Evolutionary conservation across 1,140 invertebrate species (phyloP), one percentile per base, ranked within the genome.

Genomic region (Ditylenchus dipsaci): DNA sequence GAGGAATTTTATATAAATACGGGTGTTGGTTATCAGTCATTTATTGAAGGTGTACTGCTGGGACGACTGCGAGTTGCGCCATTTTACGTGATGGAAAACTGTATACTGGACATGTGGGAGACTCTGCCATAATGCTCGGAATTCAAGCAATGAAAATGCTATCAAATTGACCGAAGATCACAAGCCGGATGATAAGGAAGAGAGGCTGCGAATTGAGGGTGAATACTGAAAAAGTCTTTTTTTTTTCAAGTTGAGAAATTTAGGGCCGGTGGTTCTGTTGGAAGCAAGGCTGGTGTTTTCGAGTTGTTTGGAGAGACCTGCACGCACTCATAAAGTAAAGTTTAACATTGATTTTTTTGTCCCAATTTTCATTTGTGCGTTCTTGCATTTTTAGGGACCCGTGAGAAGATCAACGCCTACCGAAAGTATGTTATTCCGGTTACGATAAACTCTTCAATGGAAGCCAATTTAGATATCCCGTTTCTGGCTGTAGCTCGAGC

Each of bases 101-200:
- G 19, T 72, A 74, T 42, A 64, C 63, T n/a, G 71, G 71, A n/a
- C 71, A 72, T 47, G 71, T 72, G 1, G 71, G 71, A 17, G 71
- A 72, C 33, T 72, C 71, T 29, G 56, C 71, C 5, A 72, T 72
- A 23, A 42, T 74, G 29, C 29, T 61, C 5, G 29, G 59, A 27
- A 19, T 19, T 30, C 47, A 58, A 56, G 29, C 19, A 64, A 72
- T 30, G 63, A 45, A 26, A 26, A 19, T 19, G 29, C 38, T 7
- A 17, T 30, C 8, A 74, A 72, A 60, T 43, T 72, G 27, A 72
- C 71, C 21, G 61, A 72, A 17, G 71, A 72, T 17, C 71, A 72
- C 47, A 72, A 72, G 43, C 71, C 71, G 17, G 71, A 72, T 45
- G 30, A 49, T n/a, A 47, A 17, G 27, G 26, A 23, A 23, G 71